phyloP scores from a whole-genome alignment of 2,888 invertebrate genomes.

The Herminia tarsipennalis region DNA sequence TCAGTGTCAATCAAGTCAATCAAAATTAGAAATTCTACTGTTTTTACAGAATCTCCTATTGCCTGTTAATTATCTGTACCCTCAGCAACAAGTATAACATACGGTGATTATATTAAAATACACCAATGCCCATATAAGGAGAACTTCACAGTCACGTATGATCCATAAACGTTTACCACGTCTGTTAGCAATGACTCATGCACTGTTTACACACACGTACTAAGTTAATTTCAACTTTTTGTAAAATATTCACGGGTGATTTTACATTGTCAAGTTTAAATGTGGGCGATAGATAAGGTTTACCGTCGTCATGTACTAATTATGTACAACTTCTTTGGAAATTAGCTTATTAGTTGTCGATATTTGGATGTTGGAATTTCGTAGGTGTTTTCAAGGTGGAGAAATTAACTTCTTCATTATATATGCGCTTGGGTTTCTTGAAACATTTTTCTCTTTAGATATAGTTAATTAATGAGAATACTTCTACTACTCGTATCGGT shows the following conservation, averaged over 20 bases:
- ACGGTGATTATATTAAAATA: slow-evolving; percentile 55
- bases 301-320: slow-evolving; percentile 43
- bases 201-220: slow-evolving; percentile 38
- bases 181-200: slow-evolving; percentile 64
- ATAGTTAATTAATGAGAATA: too few relatives aligned
- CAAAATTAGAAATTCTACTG: too few relatives aligned
- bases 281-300: slow-evolving; percentile 73
- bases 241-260: slow-evolving; percentile 26
- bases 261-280: slow-evolving; percentile 31
- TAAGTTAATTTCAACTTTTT: slow-evolving; percentile 49
- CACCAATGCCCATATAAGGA: slow-evolving; percentile 68
- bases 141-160: slow-evolving; percentile 59
- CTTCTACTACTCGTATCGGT: too few relatives aligned
- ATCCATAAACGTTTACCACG: slow-evolving; percentile 57
- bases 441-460: too few relatives aligned
- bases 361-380: neutral
- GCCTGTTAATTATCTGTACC: too few relatives aligned
- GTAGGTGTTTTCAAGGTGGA: neutral
- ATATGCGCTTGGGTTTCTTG: too few relatives aligned
- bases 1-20: too few relatives aligned
- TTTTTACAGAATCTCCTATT: too few relatives aligned
- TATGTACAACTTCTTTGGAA: slow-evolving; percentile 29
- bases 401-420: slow-evolving; percentile 1
- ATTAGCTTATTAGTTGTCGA: slow-evolving; percentile 16
- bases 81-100: slow-evolving; percentile 28